Conservation (phyloP, 92 coral and sea anemone genomes). For the Parazoanthus swiftii region DNA sequence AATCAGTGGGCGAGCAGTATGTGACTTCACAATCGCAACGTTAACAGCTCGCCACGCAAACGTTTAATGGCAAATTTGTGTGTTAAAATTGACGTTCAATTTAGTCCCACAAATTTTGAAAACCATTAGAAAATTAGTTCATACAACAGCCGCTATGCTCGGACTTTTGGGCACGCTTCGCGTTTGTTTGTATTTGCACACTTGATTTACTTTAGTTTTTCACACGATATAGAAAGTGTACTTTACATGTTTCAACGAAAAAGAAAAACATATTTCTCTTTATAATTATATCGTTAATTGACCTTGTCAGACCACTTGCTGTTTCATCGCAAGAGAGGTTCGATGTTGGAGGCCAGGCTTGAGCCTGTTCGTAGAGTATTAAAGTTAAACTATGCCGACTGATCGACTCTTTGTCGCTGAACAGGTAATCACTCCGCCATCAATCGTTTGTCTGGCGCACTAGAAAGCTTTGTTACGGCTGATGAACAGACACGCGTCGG, state of each 20-base stretch:
- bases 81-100: background rate
- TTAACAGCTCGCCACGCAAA: background rate
- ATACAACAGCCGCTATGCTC: background rate
- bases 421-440: background rate
- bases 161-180: background rate
- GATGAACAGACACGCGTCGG: constrained; percentile 27
- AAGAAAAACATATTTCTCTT: background rate
- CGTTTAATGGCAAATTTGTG: background rate
- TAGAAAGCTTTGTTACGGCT: constrained; percentile 12
- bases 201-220: constrained; percentile 16
- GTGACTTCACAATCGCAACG: background rate
- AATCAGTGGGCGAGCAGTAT: background rate
- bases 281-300: constrained; percentile 9
- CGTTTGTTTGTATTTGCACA: constrained; percentile 15
- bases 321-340: background rate
- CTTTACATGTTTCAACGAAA: constrained; percentile 29
- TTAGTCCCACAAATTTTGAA: background rate
- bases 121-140: background rate
- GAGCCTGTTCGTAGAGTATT: constrained; percentile 17
- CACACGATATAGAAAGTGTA: background rate
- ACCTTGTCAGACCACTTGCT: constrained; percentile 22
- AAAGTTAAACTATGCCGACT: background rate
- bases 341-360: background rate
- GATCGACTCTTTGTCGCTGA: constrained; percentile 17
- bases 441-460: constrained; percentile 16